Conservation (phyloP, 1,140 invertebrate genomes). For the Sycophaga agraensis region DNA sequence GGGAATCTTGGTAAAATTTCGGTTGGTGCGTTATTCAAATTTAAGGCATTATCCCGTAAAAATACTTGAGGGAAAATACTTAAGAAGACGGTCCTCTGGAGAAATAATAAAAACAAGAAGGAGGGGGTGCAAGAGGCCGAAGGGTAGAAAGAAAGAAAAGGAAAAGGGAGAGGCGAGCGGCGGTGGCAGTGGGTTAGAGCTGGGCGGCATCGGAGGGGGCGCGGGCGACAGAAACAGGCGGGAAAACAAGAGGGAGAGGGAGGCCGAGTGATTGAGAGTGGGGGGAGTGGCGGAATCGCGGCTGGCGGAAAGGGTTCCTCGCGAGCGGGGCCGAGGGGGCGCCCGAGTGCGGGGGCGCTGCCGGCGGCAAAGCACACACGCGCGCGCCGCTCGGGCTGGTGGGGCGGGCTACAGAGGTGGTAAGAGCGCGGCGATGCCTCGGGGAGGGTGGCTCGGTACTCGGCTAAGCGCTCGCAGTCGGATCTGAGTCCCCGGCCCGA, state of each 20-base stretch:
- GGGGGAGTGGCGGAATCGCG: not conserved
- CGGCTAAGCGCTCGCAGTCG: constrained; percentile 51
- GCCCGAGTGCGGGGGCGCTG: too few species aligned
- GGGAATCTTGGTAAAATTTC: too few species aligned
- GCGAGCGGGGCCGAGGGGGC: too few species aligned
- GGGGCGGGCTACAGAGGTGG: constrained; percentile 34
- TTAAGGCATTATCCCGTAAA: too few species aligned
- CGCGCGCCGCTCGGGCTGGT: constrained; percentile 11
- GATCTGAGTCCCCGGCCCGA: constrained; percentile 44
- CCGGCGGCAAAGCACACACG: too few species aligned
- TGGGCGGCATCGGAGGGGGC: not conserved
- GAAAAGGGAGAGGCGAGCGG: not conserved
- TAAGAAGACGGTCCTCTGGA: too few species aligned
- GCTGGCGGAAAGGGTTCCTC: too few species aligned
- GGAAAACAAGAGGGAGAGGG: not conserved
- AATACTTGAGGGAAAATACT: too few species aligned
- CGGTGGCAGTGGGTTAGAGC: not conserved
- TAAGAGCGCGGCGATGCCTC: constrained; percentile 38
- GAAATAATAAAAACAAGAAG: too few species aligned
- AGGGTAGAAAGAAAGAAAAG: not conserved
- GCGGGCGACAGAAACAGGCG: not conserved
- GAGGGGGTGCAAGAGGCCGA: too few species aligned
- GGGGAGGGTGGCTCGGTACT: constrained; percentile 44
- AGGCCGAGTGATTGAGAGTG: not conserved
- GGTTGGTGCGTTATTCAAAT: too few species aligned